Evolutionary conservation across 2,888 invertebrate species (phyloP).

Genomic region (Steinernema carpocapsae): DNA sequence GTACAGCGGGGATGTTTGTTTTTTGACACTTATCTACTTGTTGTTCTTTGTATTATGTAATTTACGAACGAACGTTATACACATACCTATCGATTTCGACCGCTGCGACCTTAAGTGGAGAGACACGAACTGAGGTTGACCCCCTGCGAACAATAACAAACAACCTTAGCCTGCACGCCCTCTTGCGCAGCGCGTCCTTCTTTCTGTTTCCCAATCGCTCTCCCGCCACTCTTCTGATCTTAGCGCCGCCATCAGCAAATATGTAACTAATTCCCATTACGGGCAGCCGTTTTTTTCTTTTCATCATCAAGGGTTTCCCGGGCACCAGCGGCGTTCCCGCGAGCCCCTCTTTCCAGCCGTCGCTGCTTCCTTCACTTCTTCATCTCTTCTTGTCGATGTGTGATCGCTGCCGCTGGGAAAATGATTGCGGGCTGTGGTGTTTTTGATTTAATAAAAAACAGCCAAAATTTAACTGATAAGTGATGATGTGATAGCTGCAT

Average conservation of each 20-base stretch:
- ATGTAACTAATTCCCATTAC: neutral
- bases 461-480: slow-evolving; percentile 15
- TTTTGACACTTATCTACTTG: too few species aligned
- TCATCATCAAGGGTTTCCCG: neutral
- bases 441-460: slow-evolving; percentile 9
- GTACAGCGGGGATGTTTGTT: too few species aligned
- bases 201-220: too few species aligned
- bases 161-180: slow-evolving; percentile 17
- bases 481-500: neutral
- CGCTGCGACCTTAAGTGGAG: slow-evolving; percentile 14
- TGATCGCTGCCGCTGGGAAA: neutral
- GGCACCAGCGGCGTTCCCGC: neutral
- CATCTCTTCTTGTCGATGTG: too few species aligned
- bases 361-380: too few species aligned
- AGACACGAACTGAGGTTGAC: slow-evolving; percentile 20
- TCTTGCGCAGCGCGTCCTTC: neutral
- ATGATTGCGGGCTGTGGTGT: neutral
- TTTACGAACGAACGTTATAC: slow-evolving; percentile 11
- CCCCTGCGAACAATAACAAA: slow-evolving; percentile 31
- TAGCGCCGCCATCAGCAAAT: neutral
- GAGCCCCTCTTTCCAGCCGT: too few species aligned
- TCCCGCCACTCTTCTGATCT: neutral
- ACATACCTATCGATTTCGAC: slow-evolving; percentile 17
- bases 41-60: slow-evolving; percentile 4
- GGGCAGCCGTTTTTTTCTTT: slow-evolving; percentile 16